Evolutionary conservation across 2,888 invertebrate species (phyloP), one percentile per base, ranked within the genome.

Genomic region (Parnassius smintheus): DNA sequence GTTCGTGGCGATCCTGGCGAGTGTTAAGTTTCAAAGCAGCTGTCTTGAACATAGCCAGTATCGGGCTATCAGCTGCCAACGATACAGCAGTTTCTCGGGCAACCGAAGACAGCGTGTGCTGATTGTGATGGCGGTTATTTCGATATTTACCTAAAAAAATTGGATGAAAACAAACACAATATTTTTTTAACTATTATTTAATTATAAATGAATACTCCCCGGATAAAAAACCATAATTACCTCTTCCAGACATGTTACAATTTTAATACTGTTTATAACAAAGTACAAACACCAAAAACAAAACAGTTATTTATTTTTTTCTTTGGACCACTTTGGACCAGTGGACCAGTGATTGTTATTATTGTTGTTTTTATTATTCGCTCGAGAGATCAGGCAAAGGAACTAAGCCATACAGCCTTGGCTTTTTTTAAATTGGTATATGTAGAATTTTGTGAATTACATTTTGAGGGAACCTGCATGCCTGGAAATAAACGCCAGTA

Each of bases 1-100:
- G 90, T 79, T 98, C 98, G 74, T 96, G 94, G 66, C 96, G 94
- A 81, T 98, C 97, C 74, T 98, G 96, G 68, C 96, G 95, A 0
- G 92, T 92, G 72, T 96, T 97, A 48, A 98, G 82, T 75, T 95
- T 94, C 0, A 76, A 64, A 0, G 95, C 92, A 73, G 94, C 95
- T n/a, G 83, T 80, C 70, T 91, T 92, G 80, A 96, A 96, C 79
- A 93, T 92, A 64, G 93, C 87, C 46, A 95, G 85, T 0, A 94
- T 92, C 69, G 92, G 85, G 81, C 94, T 88, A 66, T 89, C 84
- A 0, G 81, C 75, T 1, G 86, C 72, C 8, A 86, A 68, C 0
- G 87, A 80, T 2, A 74, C 69, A 0, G 81, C 83, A 0, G 77
- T 77, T 64, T 86, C 87, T 44, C 78, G 76, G 0, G 85, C 85